A percentile compares a stretch with the other conserved stretches of the same genome.
These are phyloP conservation scores for Ylistrum balloti DNA, from an alignment of 1,140 invertebrate genomes.

Conservation along the genomic window DNA sequence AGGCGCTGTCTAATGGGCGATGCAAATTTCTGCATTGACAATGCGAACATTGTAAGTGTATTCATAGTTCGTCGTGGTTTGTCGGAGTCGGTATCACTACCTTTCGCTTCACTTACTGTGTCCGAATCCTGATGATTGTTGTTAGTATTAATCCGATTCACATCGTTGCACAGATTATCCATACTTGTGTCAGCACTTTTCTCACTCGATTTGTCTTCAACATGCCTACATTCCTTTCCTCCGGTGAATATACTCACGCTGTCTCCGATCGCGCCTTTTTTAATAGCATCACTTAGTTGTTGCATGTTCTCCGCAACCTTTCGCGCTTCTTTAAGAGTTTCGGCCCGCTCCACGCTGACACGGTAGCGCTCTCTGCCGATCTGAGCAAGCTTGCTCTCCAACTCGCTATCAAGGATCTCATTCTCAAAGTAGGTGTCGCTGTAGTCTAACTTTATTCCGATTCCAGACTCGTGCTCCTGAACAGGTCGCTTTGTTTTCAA, in stretches of 20 bases:
- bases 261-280: slow-evolving; percentile 62
- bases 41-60: slow-evolving; percentile 63
- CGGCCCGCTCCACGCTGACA: slow-evolving; percentile 57
- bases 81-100: slow-evolving; percentile 1
- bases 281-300: slow-evolving; percentile 63
- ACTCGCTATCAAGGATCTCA: slow-evolving; percentile 53
- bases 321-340: slow-evolving; percentile 61
- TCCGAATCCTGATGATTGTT: not conserved
- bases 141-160: slow-evolving; percentile 24
- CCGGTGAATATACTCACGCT: slow-evolving; percentile 45
- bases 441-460: slow-evolving; percentile 60
- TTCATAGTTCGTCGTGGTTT: slow-evolving; percentile 50
- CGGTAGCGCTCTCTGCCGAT: slow-evolving; percentile 57
- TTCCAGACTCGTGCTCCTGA: slow-evolving; percentile 45
- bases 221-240: not conserved
- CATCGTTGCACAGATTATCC: not conserved
- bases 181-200: not conserved
- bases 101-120: not conserved
- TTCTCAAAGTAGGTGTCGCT: slow-evolving; percentile 66
- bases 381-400: slow-evolving; percentile 58
- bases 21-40: slow-evolving; percentile 57
- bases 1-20: not conserved
- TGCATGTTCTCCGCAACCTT: slow-evolving; percentile 63
- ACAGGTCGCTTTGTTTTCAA: not conserved
- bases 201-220: not conserved